Evolutionary conservation across 2,113 vertebrate species (phyloP), one percentile per base, ranked within the genome.

Genomic region (Bolborhynchus lineola): DNA sequence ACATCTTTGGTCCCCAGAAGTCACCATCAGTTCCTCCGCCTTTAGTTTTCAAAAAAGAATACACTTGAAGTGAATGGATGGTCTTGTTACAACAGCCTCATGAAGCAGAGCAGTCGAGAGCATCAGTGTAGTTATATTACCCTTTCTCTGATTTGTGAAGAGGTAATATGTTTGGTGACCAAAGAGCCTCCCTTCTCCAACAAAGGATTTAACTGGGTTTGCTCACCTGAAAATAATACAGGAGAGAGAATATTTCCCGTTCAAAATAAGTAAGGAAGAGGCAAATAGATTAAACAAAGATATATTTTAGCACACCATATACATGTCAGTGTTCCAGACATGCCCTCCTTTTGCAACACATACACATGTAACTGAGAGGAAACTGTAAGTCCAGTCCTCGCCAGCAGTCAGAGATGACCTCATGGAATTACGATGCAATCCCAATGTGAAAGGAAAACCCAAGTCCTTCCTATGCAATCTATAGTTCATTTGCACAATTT

Each of bases 371-470:
- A 72, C 33, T 16, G 35, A 31, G 76, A 95, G 44, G 71, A 25
- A 92, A 39, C 46, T 52, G 16, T 39, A 63, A 60, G 2, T 25
- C 50, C 41, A 28, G 33, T 74, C 29, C 6, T 75, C 16, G 0
- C 7, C 3, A 1, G n/a, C 52, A 84, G 47, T 46, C 63, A 63
- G n/a, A 52, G 37, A 52, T 74, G 70, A 89, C 69, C 83, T 76
- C 80, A 76, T 76, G 65, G 77, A 89, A 94, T 92, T 94, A 47
- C 14, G 2, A 82, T 49, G 50, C 62, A 82, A 79, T 62, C 49
- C 23, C 55, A 80, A 46, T 18, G 74, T 86, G 53, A 94, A 96
- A 94, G 92, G 91, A 95, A 96, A 95, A 64, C 59, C 52, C 78
- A 92, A 55, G 53, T 65, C 44, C 44, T 82, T 92, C 46, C 77